Base-by-base conservation (phyloP, 2,113 vertebrate genomes). In the Procavia capensis region DNA sequence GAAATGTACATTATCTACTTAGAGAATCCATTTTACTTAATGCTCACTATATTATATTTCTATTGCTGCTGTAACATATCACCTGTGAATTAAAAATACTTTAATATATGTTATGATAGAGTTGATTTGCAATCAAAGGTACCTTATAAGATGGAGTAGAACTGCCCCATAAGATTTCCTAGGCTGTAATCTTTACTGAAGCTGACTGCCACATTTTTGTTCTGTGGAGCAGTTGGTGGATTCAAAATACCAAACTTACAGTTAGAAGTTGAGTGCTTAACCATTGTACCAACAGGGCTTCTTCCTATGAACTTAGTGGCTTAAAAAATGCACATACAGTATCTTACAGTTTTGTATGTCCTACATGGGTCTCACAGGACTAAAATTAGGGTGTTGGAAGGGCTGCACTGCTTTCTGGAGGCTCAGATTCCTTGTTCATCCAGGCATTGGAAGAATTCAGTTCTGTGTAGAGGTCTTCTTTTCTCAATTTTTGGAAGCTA, bases 21-120 rank as follows among this genome's bases (percentile, higher is more conserved):
- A 87, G 70, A 9, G 68, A 93, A 93, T 80, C 29, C 4, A 64
- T 72, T 84, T 95, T 97, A 87, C 22, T 89, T 70, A 91, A 43
- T 86, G 20, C 39, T 84, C 50, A 83, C 16, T 85, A 27, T 74
- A 75, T 80, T 89, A 14, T 6, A 75, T 95, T 95, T 89, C 47
- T 61, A 19, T 90, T 76, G 14, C 34, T 86, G 34, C 34, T 63
- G 1, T 80, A 87, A 64, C 13, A 57, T 75, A 70, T 61, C 88
- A 85, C 4, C 83, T n/a, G 88, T 14, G 80, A n/a, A 70, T 34
- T 70, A 63, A 63, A 25, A 63, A 63, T 36, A 11, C n/a, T n/a
- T n/a, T n/a, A n/a, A n/a, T n/a, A n/a, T n/a, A n/a, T n/a, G 4
- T 34, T 66, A n/a, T 2, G 6, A 70, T 19, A 16, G 34, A 19